Base-by-base conservation (phyloP, 2,113 vertebrate genomes). In the Romanogobio albipinnatus region DNA sequence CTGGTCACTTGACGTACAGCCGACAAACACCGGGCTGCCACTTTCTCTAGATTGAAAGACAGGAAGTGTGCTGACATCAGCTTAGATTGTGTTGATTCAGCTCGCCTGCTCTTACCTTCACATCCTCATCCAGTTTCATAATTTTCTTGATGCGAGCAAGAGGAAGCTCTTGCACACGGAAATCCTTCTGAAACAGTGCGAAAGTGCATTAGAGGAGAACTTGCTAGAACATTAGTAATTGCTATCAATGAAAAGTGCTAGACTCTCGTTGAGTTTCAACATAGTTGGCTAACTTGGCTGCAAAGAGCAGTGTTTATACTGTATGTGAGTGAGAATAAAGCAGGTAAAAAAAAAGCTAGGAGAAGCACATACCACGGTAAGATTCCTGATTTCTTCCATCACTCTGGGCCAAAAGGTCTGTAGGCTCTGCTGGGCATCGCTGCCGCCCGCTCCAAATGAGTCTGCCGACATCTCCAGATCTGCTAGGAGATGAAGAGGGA, bases 121-220 rank as follows among this genome's bases (percentile, higher is more conserved):
- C 98, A 88, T 99, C 98, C 90, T 99, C 98, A 94, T 99, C 98
- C 90, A 99, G 91, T 88, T 99, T 99, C 98, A 99, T 99, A 90
- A 99, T 99, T 92, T 99, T 99, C 95, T 99, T 99, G 91, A 99
- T 99, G 75, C 98, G 97, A 90, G 98, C 98, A 82, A 99, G 91
- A 76, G 98, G 98, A 82, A 99, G 96, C 90, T 99, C 98, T 90
- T 99, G 98, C 76, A 99, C 97, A 66, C 97, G 95, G 87, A 99
- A 99, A 91, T 99, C 97, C 96, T 99, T 99, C 98, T 99, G 95
- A 87, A 95, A 94, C 45, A 88, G 19, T 89, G 75, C 71, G 74
- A 89, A 4, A 24, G 6, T 24, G 61, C 39, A 43, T 88, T 81
- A 81, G 84, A 77, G 47, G 71, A 43, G 26, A 49, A 56, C 61